Conservation (phyloP, 2,888 invertebrate species). For the Rhopalosiphum nymphaeae region DNA sequence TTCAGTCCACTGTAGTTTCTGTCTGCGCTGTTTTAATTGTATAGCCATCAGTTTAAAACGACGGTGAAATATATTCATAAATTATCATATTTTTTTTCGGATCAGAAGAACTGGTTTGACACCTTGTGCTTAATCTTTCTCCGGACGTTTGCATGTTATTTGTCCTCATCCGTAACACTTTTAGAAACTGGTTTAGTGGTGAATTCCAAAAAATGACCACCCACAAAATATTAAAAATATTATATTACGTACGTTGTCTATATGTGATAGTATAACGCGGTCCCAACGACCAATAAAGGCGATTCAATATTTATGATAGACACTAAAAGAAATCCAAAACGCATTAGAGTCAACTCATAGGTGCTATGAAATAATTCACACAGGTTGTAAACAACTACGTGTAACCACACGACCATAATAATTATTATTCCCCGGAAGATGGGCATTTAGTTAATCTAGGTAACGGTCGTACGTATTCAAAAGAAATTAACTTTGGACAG, state of each 20-base stretch:
- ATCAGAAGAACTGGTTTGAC: constrained; percentile 17
- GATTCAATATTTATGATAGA: neutral
- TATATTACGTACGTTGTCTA: neutral
- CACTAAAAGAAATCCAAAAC: neutral
- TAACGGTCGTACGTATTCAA: neutral
- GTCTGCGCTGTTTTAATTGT: neutral
- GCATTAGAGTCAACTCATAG: neutral
- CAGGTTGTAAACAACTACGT: neutral
- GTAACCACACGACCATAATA: neutral
- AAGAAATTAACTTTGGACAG: neutral
- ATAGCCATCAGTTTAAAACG: neutral
- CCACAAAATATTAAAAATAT: neutral
- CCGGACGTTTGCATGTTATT: neutral
- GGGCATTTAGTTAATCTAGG: neutral
- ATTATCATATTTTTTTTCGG: neutral
- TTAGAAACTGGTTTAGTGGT: constrained; percentile 15
- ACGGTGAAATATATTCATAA: constrained; percentile 1
- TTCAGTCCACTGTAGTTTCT: neutral
- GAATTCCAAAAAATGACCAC: neutral
- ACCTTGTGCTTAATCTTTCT: neutral
- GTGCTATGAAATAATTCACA: neutral
- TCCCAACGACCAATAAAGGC: too few relatives aligned
- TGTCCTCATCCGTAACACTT: constrained; percentile 30
- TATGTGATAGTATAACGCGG: too few relatives aligned
- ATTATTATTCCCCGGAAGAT: neutral